Conservation (phyloP, 2,113 vertebrate genomes). For the Anhinga anhinga region DNA sequence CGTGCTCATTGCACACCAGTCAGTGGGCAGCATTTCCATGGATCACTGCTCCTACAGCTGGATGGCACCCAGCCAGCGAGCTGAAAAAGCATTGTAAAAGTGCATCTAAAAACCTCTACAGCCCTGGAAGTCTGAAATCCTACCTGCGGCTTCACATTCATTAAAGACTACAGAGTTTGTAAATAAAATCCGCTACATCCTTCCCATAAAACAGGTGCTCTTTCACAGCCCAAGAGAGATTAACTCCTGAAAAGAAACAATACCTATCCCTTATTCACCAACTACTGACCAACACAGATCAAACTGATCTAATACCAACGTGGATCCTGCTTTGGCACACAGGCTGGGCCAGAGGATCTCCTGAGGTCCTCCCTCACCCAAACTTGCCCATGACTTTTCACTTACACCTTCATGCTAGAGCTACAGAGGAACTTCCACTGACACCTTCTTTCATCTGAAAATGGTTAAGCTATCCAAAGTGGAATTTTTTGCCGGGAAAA, state of each 20-base stretch:
- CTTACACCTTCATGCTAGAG: neutral
- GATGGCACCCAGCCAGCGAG: fast-evolving
- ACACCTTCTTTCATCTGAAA: neutral
- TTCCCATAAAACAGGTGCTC: neutral
- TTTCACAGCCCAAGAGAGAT: neutral
- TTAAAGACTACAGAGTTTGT: neutral
- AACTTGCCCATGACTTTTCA: neutral
- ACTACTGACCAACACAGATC: neutral
- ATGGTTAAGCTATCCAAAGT: neutral
- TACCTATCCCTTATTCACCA: neutral
- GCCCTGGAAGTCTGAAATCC: neutral
- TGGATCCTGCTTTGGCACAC: neutral
- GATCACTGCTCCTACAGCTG: neutral
- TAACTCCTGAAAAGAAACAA: neutral
- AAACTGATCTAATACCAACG: neutral
- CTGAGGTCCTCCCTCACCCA: neutral
- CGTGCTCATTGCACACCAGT: neutral
- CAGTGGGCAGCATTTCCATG: neutral
- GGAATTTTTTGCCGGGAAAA: neutral
- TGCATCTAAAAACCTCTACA: neutral
- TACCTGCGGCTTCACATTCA: fast-evolving
- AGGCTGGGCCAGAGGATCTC: neutral
- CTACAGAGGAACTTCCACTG: neutral
- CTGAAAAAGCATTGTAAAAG: neutral
- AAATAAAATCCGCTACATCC: neutral